Evolutionary conservation across 2,888 invertebrate genomes (phyloP), one percentile per base, ranked within the genome.

Genomic region (Mylabris sibirica): DNA sequence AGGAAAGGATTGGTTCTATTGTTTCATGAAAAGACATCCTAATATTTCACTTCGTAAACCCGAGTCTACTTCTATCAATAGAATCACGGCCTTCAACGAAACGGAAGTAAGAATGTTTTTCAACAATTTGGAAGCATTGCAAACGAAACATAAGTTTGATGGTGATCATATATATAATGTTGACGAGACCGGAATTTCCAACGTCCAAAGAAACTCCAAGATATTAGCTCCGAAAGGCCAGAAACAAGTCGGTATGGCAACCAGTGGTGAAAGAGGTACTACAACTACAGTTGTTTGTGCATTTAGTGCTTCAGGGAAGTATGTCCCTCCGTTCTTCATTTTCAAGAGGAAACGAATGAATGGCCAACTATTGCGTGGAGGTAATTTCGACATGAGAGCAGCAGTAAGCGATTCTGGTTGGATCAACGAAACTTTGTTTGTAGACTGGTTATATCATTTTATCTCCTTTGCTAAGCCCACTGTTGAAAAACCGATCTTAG

Each of bases 111-210:
- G 74, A 61, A 34, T 73, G 12, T 75, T 75, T 60, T 74, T 60
- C 57, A 57, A 75, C 2, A 66, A 53, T 63, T 72, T 53, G 63
- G 69, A 70, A 60, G 41, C 8, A 6, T 69, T 24, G 63, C 69
- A 69, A 41, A 22, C 53, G 71, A 72, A 69, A 59, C n/a, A 72
- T 30, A 49, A 74, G 3, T 66, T 72, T 59, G 30, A 73, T 60
- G 64, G 65, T 65, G 30, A 73, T 70, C 38, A 64, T 9, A 75
- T 72, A 11, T 73, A 35, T 30, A 77, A 78, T 68, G 72, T 78
- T 11, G 76, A 79, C 60, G 76, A 78, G 59, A 76, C 75, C 20
- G 76, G 77, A 57, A 76, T 77, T 26, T 70, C 74, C 53, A 79
- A 65, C 12, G 76, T 75, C n/a, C 76, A 78, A 73, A 73, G 69